Base-by-base conservation (phyloP, 2,797 vertebrate species). In the Graptemys geographica region DNA sequence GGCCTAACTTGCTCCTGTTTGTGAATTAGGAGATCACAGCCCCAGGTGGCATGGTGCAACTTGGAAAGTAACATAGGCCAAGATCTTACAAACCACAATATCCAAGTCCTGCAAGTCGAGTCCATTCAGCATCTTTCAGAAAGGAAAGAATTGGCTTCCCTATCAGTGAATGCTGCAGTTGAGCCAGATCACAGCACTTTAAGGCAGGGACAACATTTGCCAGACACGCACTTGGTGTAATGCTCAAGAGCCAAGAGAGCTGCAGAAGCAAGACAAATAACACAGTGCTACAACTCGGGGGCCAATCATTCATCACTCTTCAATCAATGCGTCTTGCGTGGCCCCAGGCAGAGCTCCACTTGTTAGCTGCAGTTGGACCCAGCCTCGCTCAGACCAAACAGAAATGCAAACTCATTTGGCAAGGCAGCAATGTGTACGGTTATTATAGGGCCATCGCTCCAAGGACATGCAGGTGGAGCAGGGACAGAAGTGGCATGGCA, bases 21-120 rank as follows among this genome's bases (percentile, higher is more conserved):
- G 2, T 0, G 19, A 51, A 79, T 57, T 3, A 0, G 44, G 80
- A 76, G 23, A n/a, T 44, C 81, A 5, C 10, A 8, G 86, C 7
- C 3, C 4, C 15, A 47, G 23, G 12, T 47, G 74, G 27, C 1
- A 83, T 76, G 44, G 41, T 53, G 47, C 41, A 56, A 33, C 37
- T n/a, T n/a, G 25, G 27, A 53, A 55, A 21, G 5, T 52, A 28
- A 23, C 15, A 55, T 27, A 80, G n/a, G 51, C 41, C 33, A 23
- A 65, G 25, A 31, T 15, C 37, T 21, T 74, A 74, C 18, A 31
- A 37, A 41, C 13, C 52, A 57, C 31, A 25, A n/a, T 52, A 53
- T 76, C n/a, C 23, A 72, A 49, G 55, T 37, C 37, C 57, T 84
- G 9, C 31, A 28, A 74, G 44, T 21, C 27, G 41, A 44, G 19